Evolutionary conservation across 2,797 vertebrate species (phyloP), one percentile per base, ranked within the genome.

Genomic region (Halcyon badia): DNA sequence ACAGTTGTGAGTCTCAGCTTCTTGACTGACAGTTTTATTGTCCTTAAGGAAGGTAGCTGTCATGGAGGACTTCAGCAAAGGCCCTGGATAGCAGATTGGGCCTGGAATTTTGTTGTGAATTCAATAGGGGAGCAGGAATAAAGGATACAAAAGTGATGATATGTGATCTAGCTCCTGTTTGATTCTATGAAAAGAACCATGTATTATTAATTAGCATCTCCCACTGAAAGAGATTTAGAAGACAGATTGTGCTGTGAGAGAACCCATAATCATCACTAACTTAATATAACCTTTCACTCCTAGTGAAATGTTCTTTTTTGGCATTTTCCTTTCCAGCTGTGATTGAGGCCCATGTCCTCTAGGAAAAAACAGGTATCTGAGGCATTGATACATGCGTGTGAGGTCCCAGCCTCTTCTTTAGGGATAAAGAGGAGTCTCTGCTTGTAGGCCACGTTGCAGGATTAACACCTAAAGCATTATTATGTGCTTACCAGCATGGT

Each of bases 351-450:
- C 21, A 57, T 42, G 42, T 69, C 16, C 14, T 60, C 57, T 28
- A 58, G 51, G 9, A 81, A 39, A 75, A 69, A 2, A 0, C 11
- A 71, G 37, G 7, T 64, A 5, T 46, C 24, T 65, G 54, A 78
- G 62, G 21, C 37, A 69, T 89, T 22, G n/a, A 0, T 41, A 18
- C n/a, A 0, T 37, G 18, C 30, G 3, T 78, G 25, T 49, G 62
- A 58, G 16, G 42, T 71, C 30, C 48, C 46, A 54, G 42, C 22
- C 44, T 65, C 16, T 69, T 88, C 41, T 2, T 70, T 44, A 42
- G 39, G 54, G 51, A 24, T 65, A 44, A 79, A 2, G 31, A 88
- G 14, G 61, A 87, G n/a, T 18, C 69, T 70, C 17, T 41, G 35
- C 51, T 82, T 61, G 19, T 41, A 48, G 73, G n/a, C 42, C 79